These are phyloP conservation scores for Rotaria magnacalcarata DNA, from an alignment of 2,888 invertebrate species.

Conservation along the genomic window DNA sequence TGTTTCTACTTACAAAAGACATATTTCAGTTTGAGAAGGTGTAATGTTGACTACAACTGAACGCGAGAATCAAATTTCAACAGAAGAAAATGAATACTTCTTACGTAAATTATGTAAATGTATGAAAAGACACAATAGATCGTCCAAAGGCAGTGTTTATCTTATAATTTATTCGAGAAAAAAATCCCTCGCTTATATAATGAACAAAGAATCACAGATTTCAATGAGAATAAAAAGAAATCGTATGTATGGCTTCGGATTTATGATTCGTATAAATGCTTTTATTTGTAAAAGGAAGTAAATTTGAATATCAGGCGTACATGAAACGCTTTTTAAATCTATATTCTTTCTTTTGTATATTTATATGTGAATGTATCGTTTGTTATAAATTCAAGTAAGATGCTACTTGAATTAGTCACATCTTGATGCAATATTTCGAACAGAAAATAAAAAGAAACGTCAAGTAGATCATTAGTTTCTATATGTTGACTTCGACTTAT, in stretches of 20 bases:
- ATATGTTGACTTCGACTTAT: neutral
- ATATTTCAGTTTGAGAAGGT: neutral
- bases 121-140: neutral
- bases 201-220: neutral
- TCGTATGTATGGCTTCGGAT: neutral
- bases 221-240: neutral
- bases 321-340: neutral
- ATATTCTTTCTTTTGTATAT: neutral
- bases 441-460: neutral
- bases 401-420: neutral
- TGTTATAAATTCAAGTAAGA: slow-evolving; percentile 7
- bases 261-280: neutral
- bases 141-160: neutral
- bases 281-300: neutral
- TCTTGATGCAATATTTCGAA: neutral
- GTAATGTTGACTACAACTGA: neutral
- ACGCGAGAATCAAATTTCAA: neutral
- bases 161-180: neutral
- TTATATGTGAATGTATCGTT: neutral
- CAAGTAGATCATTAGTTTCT: neutral
- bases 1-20: neutral
- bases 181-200: neutral
- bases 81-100: neutral
- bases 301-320: neutral
- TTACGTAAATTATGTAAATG: neutral